These are phyloP conservation scores for Microcebus tavaratra DNA, from an alignment of 2,113 vertebrate species.

Conservation along the genomic window DNA sequence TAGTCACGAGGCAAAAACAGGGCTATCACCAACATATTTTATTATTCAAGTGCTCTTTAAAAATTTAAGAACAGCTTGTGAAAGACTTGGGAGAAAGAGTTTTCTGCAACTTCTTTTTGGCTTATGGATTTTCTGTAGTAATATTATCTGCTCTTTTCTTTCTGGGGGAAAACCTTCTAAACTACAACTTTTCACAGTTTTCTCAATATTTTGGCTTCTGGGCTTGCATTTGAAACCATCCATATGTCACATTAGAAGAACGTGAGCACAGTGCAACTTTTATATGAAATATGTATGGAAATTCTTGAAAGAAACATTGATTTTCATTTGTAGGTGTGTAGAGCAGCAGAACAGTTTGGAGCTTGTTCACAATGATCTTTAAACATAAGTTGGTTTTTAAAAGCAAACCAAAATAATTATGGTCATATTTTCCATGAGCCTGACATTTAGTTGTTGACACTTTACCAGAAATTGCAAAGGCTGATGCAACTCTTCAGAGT, in stretches of 20 bases:
- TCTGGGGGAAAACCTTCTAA: not conserved
- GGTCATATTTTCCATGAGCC: not conserved
- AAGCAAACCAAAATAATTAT: not conserved
- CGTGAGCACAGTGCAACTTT: not conserved
- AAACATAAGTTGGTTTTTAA: not conserved
- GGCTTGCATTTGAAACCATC: not conserved
- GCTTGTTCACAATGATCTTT: not conserved
- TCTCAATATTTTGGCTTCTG: not conserved
- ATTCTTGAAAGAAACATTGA: not conserved
- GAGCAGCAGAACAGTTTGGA: not conserved
- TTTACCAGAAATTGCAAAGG: not conserved
- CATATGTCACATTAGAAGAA: not conserved
- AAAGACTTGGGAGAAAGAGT: not conserved
- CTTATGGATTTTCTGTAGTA: not conserved
- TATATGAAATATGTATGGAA: not conserved
- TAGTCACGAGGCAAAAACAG: not conserved
- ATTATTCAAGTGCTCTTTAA: not conserved
- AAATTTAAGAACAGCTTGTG: conserved; percentile 12
- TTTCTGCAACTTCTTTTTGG: conserved; percentile 7
- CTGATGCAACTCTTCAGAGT: not conserved
- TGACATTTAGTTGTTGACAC: not conserved
- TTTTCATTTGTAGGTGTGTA: not conserved
- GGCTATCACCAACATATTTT: not conserved
- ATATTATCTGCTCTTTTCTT: not conserved
- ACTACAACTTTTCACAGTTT: not conserved